Conservation (phyloP, 2,797 vertebrate species). For the Typhlichthys eigenmanni region DNA sequence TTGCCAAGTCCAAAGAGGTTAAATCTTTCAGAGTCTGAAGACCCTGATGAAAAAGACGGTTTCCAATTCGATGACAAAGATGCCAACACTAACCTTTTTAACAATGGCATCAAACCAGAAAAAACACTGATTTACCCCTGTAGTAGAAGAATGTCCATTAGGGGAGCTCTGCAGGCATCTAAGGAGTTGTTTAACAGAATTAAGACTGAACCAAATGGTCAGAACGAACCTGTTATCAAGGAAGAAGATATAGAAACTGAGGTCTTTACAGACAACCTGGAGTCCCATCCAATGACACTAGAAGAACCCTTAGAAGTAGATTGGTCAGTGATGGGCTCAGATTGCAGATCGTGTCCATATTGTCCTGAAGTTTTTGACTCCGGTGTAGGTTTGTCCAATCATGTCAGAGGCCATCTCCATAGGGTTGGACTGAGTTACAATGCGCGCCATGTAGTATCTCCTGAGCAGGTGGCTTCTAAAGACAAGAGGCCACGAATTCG, state of each 20-base stretch:
- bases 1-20: constrained; percentile 85
- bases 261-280: constrained; percentile 75
- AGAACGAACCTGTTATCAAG: constrained; percentile 69
- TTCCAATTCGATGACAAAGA: constrained; percentile 80
- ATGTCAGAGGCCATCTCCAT: constrained; percentile 94
- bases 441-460: constrained; percentile 89
- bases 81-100: constrained; percentile 48
- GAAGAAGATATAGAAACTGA: constrained; percentile 79
- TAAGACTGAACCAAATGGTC: constrained; percentile 63
- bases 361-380: constrained; percentile 96
- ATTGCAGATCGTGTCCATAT: constrained; percentile 91
- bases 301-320: constrained; percentile 76
- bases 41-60: constrained; percentile 85
- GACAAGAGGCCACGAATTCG: constrained; percentile 93
- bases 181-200: constrained; percentile 73
- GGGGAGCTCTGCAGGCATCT: constrained; percentile 69
- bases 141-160: constrained; percentile 76
- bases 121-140: constrained; percentile 72
- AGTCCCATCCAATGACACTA: constrained; percentile 79
- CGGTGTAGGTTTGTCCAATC: constrained; percentile 95
- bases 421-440: constrained; percentile 92
- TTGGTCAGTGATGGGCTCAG: constrained; percentile 82
- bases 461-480: constrained; percentile 89
- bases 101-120: constrained; percentile 66
- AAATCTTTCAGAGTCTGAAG: constrained; percentile 79